Conservation (phyloP, 2,888 invertebrate genomes). For the Leucophora obtusa region DNA sequence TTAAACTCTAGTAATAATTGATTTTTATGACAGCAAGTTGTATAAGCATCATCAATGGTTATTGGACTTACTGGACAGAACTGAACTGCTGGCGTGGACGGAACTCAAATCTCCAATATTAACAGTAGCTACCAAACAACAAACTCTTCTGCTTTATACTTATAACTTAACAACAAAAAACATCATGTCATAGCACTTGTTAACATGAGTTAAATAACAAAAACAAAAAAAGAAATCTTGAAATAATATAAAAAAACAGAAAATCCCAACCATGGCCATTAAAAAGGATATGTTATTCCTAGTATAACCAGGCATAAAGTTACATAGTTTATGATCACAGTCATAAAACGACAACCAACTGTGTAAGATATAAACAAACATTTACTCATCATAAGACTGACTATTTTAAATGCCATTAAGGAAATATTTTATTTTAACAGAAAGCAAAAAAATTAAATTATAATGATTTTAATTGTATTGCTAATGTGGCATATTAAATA, state of each 20-base stretch:
- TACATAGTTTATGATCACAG: conserved; percentile 59
- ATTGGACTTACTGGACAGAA: neutral
- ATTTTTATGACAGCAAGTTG: conserved; percentile 62
- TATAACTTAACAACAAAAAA: conserved; percentile 40
- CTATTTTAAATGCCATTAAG: conserved; percentile 44
- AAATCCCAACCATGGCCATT: conserved; percentile 29
- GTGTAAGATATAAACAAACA: neutral
- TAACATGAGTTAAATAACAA: conserved; percentile 63
- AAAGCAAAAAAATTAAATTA: conserved; percentile 29
- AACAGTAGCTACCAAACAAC: conserved; percentile 28
- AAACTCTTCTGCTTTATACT: neutral
- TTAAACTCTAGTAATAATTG: conserved; percentile 62
- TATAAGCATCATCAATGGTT: neutral
- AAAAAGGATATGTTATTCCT: conserved; percentile 38
- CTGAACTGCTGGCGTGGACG: neutral
- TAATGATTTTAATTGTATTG: conserved; percentile 63
- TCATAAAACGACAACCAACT: conserved; percentile 25
- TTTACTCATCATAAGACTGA: neutral
- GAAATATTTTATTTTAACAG: neutral
- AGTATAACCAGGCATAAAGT: conserved; percentile 59
- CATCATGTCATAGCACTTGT: conserved; percentile 66
- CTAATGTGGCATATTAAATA: conserved; percentile 63
- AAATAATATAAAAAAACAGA: conserved; percentile 27
- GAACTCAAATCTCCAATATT: neutral
- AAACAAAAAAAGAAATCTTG: conserved; percentile 17